Conservation (phyloP, 2,888 invertebrate genomes). For the Lithosia quadra region DNA sequence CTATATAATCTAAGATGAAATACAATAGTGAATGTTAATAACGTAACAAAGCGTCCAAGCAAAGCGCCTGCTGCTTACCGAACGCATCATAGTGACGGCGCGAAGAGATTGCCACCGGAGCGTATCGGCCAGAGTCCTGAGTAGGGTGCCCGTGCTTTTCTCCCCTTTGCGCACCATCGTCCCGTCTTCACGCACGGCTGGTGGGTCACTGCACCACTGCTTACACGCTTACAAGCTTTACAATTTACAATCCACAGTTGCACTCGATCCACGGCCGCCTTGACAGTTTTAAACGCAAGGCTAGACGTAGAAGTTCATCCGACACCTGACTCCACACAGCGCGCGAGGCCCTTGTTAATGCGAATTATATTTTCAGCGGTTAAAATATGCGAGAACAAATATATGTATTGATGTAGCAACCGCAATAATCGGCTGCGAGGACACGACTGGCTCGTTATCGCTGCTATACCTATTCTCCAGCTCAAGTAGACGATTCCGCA, state of each 20-base stretch:
- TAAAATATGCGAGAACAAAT: constrained; percentile 61
- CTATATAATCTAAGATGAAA: not conserved
- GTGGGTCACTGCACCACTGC: constrained; percentile 80
- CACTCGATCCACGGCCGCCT: constrained; percentile 56
- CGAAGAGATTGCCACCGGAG: constrained; percentile 79
- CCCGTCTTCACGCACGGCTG: constrained; percentile 83
- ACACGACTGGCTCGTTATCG: constrained; percentile 84
- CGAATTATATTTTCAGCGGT: constrained; percentile 56
- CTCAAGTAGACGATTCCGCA: constrained; percentile 71
- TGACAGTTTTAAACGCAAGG: constrained; percentile 71
- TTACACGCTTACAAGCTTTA: constrained; percentile 61
- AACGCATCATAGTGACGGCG: constrained; percentile 76
- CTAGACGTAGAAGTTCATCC: constrained; percentile 50
- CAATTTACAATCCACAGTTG: constrained; percentile 57
- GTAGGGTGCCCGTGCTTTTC: constrained; percentile 76
- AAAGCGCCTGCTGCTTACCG: constrained; percentile 55
- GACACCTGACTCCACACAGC: constrained; percentile 49
- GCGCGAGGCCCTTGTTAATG: constrained; percentile 56
- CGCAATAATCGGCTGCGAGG: constrained; percentile 83
- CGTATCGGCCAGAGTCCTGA: constrained; percentile 81
- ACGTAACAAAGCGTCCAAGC: constrained; percentile 24
- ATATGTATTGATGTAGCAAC: constrained; percentile 70
- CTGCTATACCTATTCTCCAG: constrained; percentile 79
- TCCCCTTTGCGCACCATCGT: constrained; percentile 84
- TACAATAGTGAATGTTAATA: not conserved